phyloP scores from a whole-genome alignment of 2,113 vertebrate genomes.

The Rhinolophus sinicus region DNA sequence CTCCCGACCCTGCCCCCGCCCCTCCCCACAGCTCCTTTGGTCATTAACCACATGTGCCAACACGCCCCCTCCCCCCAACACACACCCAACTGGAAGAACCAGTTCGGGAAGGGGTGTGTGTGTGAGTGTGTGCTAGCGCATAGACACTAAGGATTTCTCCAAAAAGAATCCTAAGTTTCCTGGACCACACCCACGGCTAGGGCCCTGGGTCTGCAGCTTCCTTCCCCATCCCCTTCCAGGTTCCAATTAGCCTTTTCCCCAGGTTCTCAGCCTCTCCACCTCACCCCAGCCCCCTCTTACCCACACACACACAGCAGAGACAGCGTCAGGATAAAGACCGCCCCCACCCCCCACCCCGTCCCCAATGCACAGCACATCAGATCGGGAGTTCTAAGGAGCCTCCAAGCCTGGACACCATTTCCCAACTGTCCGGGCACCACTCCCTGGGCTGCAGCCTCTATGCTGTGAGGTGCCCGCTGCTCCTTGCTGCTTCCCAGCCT shows the following conservation, averaged over 20 bases:
- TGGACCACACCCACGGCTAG: slow-evolving; percentile 10
- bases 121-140: accelerated
- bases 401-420: neutral
- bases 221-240: neutral
- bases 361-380: neutral
- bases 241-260: slow-evolving; percentile 34
- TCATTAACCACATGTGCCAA: neutral
- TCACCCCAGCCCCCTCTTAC: neutral
- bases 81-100: slow-evolving; percentile 35
- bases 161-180: neutral
- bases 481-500: slow-evolving; percentile 5
- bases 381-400: neutral
- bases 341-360: neutral
- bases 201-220: neutral
- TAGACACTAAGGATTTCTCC: neutral
- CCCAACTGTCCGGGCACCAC: neutral
- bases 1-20: neutral
- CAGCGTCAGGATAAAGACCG: neutral
- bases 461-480: neutral
- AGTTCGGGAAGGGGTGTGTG: neutral
- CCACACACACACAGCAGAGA: neutral
- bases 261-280: neutral
- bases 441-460: neutral
- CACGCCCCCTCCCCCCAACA: neutral
- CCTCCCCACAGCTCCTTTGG: neutral